Conservation (phyloP, 2,113 vertebrate species). For the Callocephalon fimbriatum region DNA sequence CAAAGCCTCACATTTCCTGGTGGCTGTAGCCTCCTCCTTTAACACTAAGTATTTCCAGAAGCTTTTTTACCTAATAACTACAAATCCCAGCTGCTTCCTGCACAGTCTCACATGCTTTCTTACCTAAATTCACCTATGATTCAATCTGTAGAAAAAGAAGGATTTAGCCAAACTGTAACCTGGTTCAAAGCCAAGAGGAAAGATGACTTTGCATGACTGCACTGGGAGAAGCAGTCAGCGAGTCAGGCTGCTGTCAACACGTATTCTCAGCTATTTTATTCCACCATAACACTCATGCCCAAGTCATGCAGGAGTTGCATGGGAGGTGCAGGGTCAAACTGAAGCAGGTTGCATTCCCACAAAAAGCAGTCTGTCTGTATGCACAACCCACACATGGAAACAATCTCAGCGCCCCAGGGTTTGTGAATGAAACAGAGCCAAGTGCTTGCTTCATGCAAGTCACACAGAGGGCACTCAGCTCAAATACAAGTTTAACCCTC, state of each 20-base stretch:
- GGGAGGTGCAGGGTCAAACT: neutral
- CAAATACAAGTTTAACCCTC: rapidly evolving
- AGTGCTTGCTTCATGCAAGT: neutral
- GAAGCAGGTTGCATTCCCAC: neutral
- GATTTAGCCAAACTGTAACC: neutral
- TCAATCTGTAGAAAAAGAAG: neutral
- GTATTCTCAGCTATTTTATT: neutral
- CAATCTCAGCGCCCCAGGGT: neutral
- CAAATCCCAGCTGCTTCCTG: neutral
- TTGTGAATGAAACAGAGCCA: neutral
- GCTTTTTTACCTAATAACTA: neutral
- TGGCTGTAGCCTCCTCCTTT: neutral
- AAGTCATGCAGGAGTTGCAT: neutral
- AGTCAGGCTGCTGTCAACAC: neutral
- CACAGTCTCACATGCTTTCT: neutral
- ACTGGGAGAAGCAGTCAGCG: neutral
- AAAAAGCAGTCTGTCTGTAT: rapidly evolving
- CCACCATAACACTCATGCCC: rapidly evolving
- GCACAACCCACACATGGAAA: neutral
- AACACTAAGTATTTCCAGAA: neutral
- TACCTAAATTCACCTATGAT: neutral
- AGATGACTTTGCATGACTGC: neutral
- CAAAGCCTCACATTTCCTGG: neutral
- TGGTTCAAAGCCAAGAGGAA: neutral
- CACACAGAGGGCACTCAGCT: neutral